Base-by-base conservation (phyloP, 2,888 invertebrate genomes). In the Lysandra coridon region DNA sequence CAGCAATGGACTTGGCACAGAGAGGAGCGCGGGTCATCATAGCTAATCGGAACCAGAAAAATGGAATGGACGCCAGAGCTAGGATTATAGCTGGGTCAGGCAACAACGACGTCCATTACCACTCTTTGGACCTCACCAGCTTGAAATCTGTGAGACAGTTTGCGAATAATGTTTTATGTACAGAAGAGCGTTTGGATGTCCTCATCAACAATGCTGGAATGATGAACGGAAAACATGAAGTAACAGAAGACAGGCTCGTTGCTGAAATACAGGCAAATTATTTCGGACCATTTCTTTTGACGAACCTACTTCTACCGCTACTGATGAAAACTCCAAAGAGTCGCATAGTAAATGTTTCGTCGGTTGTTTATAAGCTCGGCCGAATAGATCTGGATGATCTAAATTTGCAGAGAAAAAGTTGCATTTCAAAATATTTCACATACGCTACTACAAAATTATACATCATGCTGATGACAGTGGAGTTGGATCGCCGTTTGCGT, bases 251-350 rank as follows among this genome's bases (percentile, higher is more conserved):
- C 83, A 96, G 96, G 0, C 88, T 96, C 40, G 95, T 96, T 80
- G 84, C 91, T 4, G 95, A 93, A 12, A 95, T 96, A 92, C 96
- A 96, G 83, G 91, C 88, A 4, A 91, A 90, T 83, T 95, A 96
- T 86, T 95, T 96, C 83, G 96, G 96, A 6, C 96, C 95, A 3
- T 97, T 97, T 87, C 90, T 97, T 30, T 89, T 96, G 79, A 96
- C 96, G 1, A 95, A 95, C 83, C 90, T 96, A 17, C 88, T 96
- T 7, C 49, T 75, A 49, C 75, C 75, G 30, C 30, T 75, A 4
- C 30, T 75, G 1, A 75, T 10, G 23, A 44, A 49, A 5, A 49
- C 30, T 30, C 30, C 30, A 30, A 14, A 12, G 10, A 75, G 75
- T 53, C 23, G 75, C 4, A 75, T 75, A 14, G 49, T 75, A 30